Evolutionary conservation across 2,113 vertebrate genomes (phyloP).

Genomic region (Scomber colias): DNA sequence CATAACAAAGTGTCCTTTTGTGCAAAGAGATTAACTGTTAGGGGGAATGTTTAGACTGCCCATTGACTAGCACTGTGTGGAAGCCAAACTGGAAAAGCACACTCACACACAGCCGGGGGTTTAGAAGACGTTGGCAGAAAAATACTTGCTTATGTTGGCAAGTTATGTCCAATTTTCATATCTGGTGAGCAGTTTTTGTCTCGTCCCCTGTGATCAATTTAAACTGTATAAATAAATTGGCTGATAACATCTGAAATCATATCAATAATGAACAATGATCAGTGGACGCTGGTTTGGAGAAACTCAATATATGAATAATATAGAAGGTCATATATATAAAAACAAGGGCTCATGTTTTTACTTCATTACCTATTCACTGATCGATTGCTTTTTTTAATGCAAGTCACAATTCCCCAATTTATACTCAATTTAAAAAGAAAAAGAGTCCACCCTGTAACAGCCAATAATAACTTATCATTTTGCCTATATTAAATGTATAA

Average conservation of each 20-base stretch:
- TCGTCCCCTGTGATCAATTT: neutral
- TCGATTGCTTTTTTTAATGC: no score
- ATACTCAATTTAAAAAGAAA: neutral
- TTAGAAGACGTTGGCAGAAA: constrained; percentile 25
- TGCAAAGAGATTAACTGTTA: constrained; percentile 80
- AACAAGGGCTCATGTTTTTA: neutral
- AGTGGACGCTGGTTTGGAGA: neutral
- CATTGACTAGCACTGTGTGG: constrained; percentile 58
- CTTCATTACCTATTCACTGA: neutral
- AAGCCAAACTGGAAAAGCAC: constrained; percentile 60
- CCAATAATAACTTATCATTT: no score
- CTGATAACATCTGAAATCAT: no score
- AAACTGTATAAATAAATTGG: neutral
- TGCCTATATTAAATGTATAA: no score
- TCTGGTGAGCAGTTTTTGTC: neutral
- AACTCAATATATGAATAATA: neutral
- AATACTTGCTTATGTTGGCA: constrained; percentile 4
- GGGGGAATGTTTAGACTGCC: constrained; percentile 72
- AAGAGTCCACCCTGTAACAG: no score
- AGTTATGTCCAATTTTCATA: neutral
- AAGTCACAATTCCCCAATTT: no score
- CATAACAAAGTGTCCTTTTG: constrained; percentile 80
- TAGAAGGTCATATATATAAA: no score
- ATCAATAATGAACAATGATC: neutral
- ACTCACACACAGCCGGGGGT: constrained; percentile 24